Evolutionary conservation across 2,113 vertebrate species (phyloP), one percentile per base, ranked within the genome.

Genomic region (Pteropus alecto): DNA sequence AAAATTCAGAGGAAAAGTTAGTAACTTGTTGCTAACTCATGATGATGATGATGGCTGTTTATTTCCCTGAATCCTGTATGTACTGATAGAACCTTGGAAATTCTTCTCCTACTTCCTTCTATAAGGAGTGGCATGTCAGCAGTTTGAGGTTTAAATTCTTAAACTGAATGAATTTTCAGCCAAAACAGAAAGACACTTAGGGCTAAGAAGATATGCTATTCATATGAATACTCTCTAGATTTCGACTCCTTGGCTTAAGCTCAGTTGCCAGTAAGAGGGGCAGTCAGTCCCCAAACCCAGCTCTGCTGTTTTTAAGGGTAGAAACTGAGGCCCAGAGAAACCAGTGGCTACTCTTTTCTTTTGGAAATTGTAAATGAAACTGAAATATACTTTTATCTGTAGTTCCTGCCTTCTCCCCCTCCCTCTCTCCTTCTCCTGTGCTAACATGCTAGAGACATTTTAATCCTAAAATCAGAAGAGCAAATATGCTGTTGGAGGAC

Each of bases 151-250:
- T 84, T 89, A 84, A 78, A 10, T 78, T 78, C 35, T 92, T 78
- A 56, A 71, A 76, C 26, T 35, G 51, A 96, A 74, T 81, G 76
- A 16, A 70, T 77, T 93, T 81, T 92, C 81, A 61, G 54, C 58
- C n/a, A 70, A 76, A 68, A n/a, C 46, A 93, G 89, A 94, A 82
- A 58, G 33, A 77, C 19, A 58, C 35, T 33, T 63, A 90, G 21
- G 68, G 16, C 43, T 77, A 38, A 93, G 74, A 63, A 82, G 54
- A 96, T 28, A 70, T 97, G 48, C 51, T 94, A 48, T 76, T 86
- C 26, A 48, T 48, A n/a, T 43, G 33, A 90, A 51, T 82, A 58
- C n/a, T 82, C n/a, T 85, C 43, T 35, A 33, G 73, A 61, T 88
- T 79, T 43, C 26, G 46, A 93, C 74, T 91, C 76, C 41, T 33